A percentile compares a stretch with the other conserved stretches of the same genome.
These are phyloP conservation scores for Taurulus bubalis DNA, from an alignment of 2,113 vertebrate species.

Conservation along the genomic window DNA sequence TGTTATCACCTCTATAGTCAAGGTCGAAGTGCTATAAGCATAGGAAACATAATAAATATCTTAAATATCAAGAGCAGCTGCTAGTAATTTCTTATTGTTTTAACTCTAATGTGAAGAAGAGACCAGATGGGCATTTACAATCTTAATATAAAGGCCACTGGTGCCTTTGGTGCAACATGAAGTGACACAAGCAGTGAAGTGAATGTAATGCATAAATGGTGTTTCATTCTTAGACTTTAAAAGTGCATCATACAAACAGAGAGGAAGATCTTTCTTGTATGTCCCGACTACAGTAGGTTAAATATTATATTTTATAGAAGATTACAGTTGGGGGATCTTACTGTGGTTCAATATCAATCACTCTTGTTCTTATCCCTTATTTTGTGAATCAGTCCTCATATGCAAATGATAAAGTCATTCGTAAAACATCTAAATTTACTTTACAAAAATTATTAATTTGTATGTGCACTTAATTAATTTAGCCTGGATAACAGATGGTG, in stretches of 20 bases:
- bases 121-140: background rate
- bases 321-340: background rate
- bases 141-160: too few species aligned
- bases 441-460: background rate
- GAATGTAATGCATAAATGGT: background rate
- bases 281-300: background rate
- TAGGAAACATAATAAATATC: slow-evolving; percentile 54
- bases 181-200: background rate
- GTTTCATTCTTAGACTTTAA: background rate
- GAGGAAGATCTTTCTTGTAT: background rate
- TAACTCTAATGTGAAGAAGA: background rate
- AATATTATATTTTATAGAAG: background rate
- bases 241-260: background rate
- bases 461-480: background rate
- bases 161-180: background rate
- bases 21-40: slow-evolving; percentile 35
- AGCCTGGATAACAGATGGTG: background rate
- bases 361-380: background rate
- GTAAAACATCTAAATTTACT: slow-evolving; percentile 4
- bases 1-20: slow-evolving; percentile 38
- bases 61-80: slow-evolving; percentile 53
- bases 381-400: background rate
- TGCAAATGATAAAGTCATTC: background rate
- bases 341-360: background rate
- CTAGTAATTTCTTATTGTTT: slow-evolving; percentile 10